Base-by-base conservation (phyloP, 2,888 invertebrate species). In the Agrochola lychnidis region DNA sequence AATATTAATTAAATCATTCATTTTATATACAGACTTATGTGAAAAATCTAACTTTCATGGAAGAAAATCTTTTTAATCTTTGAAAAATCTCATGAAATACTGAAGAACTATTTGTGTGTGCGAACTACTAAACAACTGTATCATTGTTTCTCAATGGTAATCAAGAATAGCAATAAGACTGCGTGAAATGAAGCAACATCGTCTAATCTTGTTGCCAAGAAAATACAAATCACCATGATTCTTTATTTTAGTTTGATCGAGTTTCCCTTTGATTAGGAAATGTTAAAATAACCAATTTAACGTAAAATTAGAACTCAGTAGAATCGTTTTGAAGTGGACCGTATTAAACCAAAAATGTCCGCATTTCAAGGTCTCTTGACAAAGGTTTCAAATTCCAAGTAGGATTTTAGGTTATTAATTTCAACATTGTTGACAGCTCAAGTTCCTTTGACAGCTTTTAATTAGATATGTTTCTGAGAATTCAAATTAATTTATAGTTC, bases 381-480 rank as follows among this genome's bases (percentile, higher is more conserved):
- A 84, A 82, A 76, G 63, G 81, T 40, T 69, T 62, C 57, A 62
- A 76, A 82, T 82, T 82, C 82, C 81, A 71, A 72, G 81, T 81
- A 71, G 16, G 64, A 81, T 72, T 76, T 62, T 12, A 51, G 57
- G 48, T n/a, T 19, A 68, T 71, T 73, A 63, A 74, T 70, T 73
- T 79, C 73, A 70, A 74, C 72, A 64, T 30, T n/a, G 77, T 77
- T 62, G 87, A 78, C 85, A 78, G 72, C 61, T 77, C 70, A 67
- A 22, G 48, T 63, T 70, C 51, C 25, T 57, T 78, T 78, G 75
- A 75, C 77, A 82, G 75, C 40, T 80, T 76, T 88, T 86, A 84
- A 86, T 88, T 79, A 76, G 4, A 51, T 14, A 61, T 76, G 4
- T 63, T 87, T 86, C 87, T 76, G 22, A 66, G 87, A 88, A 87